A percentile compares a stretch with the other conserved stretches of the same genome.
These are phyloP conservation scores for Somateria mollissima DNA, from an alignment of 2,797 vertebrate genomes.

Conservation along the genomic window DNA sequence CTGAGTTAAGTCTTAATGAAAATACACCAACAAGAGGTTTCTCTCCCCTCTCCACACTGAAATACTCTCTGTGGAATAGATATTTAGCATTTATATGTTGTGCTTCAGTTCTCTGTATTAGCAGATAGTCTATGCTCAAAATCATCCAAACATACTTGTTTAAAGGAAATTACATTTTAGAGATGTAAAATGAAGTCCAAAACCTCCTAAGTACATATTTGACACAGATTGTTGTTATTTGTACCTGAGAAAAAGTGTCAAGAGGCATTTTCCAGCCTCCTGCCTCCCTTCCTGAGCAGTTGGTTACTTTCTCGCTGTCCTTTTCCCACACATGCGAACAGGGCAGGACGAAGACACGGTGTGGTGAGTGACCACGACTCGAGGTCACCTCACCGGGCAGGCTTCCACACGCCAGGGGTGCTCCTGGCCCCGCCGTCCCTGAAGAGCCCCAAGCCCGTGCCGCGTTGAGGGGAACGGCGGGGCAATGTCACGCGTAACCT, in stretches of 20 bases:
- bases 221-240: not conserved
- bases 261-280: not conserved
- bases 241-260: not conserved
- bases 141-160: not conserved
- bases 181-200: not conserved
- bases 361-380: fast-evolving
- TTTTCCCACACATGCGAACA: not conserved
- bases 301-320: not conserved
- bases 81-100: not conserved
- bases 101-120: not conserved
- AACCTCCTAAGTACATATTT: fast-evolving
- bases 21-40: not conserved
- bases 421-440: too few relatives aligned
- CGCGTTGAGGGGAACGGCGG: too few relatives aligned
- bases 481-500: too few relatives aligned
- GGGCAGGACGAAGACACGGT: not conserved
- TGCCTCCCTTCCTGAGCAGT: not conserved
- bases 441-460: too few relatives aligned
- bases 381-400: not conserved
- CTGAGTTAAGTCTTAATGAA: not conserved
- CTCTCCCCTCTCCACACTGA: not conserved
- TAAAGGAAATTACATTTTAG: not conserved
- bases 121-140: not conserved
- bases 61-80: fast-evolving
- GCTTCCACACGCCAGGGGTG: not conserved